These are phyloP conservation scores for Spisula solida DNA, from an alignment of 2,888 invertebrate species.

Conservation along the genomic window DNA sequence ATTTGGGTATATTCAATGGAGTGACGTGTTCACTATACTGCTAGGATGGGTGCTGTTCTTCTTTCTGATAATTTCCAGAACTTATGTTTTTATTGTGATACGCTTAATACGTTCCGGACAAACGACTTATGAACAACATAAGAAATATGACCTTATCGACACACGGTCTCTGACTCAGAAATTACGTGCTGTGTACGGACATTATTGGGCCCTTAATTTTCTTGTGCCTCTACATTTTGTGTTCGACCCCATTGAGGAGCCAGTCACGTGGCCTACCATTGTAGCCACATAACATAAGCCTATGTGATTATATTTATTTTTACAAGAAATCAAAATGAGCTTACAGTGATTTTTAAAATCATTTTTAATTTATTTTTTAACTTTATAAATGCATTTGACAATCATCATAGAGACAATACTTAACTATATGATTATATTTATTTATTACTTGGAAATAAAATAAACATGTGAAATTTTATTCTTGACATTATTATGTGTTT, in stretches of 20 bases:
- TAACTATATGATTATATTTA: background rate
- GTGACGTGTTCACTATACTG: slow-evolving; percentile 63
- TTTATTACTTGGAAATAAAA: background rate
- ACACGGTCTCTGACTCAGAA: slow-evolving; percentile 24
- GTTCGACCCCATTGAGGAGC: slow-evolving; percentile 36
- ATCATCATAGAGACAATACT: no score
- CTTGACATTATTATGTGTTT: background rate
- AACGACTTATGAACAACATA: slow-evolving; percentile 21
- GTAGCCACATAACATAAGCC: background rate
- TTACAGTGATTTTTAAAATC: no score
- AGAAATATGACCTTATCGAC: slow-evolving; percentile 13
- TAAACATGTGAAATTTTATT: background rate
- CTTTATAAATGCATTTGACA: no score
- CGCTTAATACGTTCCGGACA: slow-evolving; percentile 1
- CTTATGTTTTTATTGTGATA: background rate
- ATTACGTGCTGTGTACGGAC: slow-evolving; percentile 32
- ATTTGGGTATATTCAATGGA: slow-evolving; percentile 68
- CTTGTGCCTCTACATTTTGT: slow-evolving; percentile 37
- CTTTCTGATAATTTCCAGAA: slow-evolving; percentile 38
- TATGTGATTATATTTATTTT: background rate
- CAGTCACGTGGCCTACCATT: slow-evolving; percentile 39
- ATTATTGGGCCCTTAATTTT: slow-evolving; percentile 27
- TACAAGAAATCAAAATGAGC: background rate
- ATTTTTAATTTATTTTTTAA: no score
- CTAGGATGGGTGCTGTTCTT: slow-evolving; percentile 63